Conservation (phyloP, 2,888 invertebrate genomes). For the Caenorhabditis sp. region DNA sequence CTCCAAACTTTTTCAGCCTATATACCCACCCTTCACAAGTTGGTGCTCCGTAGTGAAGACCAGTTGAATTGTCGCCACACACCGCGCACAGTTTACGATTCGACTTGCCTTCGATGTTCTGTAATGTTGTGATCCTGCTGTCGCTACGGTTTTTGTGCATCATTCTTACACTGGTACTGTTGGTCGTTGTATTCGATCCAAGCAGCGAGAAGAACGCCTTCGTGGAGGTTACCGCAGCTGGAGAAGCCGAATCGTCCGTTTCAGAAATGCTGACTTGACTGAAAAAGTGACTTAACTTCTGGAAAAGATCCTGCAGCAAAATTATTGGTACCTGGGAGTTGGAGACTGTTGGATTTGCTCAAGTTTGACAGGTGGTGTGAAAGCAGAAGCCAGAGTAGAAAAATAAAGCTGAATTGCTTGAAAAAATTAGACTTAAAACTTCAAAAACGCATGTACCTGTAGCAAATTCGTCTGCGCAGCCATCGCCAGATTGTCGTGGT, state of each 20-base stretch:
- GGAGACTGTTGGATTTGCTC: not conserved
- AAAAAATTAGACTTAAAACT: too few species aligned
- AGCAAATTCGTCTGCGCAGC: slow-evolving; percentile 26
- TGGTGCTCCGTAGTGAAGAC: slow-evolving; percentile 97
- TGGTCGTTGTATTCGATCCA: slow-evolving; percentile 3
- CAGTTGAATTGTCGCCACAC: slow-evolving; percentile 97
- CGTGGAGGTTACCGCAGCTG: slow-evolving; percentile 4
- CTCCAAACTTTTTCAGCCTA: too few species aligned
- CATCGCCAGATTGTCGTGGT: slow-evolving; percentile 29
- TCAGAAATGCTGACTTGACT: slow-evolving; percentile 2
- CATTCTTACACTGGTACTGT: slow-evolving; percentile 22
- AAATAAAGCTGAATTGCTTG: slow-evolving; percentile 12
- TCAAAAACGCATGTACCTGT: too few species aligned
- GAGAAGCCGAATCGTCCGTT: slow-evolving; percentile 12
- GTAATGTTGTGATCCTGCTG: slow-evolving; percentile 8
- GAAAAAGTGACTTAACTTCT: too few species aligned
- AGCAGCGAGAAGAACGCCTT: slow-evolving; percentile 10
- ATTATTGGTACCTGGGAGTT: too few species aligned
- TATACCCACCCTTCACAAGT: slow-evolving; percentile 95
- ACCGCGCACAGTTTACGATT: slow-evolving; percentile 86
- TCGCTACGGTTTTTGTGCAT: slow-evolving; percentile 9
- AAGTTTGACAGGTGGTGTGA: not conserved
- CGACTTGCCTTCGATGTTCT: slow-evolving; percentile 15
- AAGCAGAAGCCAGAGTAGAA: slow-evolving; percentile 18
- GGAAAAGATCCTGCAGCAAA: too few species aligned